Evolutionary conservation across 1,140 invertebrate species (phyloP), one percentile per base, ranked within the genome.

Genomic region (Zophobas atratus): DNA sequence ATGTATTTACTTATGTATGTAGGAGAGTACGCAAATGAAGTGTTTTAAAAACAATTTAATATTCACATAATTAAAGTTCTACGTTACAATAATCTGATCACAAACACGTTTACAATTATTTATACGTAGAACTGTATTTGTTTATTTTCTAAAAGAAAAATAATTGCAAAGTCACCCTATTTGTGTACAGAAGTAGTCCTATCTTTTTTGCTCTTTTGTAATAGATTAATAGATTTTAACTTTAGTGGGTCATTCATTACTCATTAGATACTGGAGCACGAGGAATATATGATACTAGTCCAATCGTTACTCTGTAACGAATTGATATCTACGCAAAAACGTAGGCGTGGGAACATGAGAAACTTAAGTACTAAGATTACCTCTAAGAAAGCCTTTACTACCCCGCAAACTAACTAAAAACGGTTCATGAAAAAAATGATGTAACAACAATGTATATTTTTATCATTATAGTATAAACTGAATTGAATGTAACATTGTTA

Each of bases 281-380:
- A 5, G 6, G 34, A 35, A 36, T 39, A 60, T 38, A 38, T 60
- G 56, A 60, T 60, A 38, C 35, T 32, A 33, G 35, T 20, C 34
- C 55, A 56, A 60, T 60, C 56, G 38, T 60, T 60, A 60, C 56
- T 57, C 6, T 57, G 2, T 57, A 57, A 60, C 38, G 56, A 38
- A 38, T 60, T 33, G 53, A 55, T 51, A 51, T 51, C 55, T 56
- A 32, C 20, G 35, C 55, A 34, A 56, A 60, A 60, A 1, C 56
- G 56, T 60, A 36, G 56, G 56, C 56, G 56, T 60, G 35, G 8
- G 55, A 56, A 33, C 55, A 56, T 56, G 55, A 34, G 55, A 56
- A 56, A 56, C 55, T 34, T 56, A 53, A 53, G 49, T 53, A 32
- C 2, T 8, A 46, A 53, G 34, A 56, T 56, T 56, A 34, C 55